Percentiles rank a stretch among this genome's conserved stretches.
Conservation (phyloP, 2,888 invertebrate species). For the Leptura quadrifasciata region DNA sequence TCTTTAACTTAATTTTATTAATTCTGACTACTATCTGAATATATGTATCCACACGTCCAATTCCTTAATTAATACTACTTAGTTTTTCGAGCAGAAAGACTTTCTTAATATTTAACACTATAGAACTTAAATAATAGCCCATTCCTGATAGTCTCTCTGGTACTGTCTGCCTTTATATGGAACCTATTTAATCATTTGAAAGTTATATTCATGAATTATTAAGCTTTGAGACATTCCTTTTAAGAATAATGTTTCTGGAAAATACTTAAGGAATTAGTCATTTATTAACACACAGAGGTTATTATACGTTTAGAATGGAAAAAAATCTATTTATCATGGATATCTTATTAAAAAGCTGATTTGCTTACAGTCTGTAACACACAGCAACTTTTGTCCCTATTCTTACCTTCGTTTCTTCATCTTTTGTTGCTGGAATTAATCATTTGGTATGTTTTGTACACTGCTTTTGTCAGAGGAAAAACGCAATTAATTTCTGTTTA, state of each 20-base stretch:
- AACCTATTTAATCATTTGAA: constrained; percentile 10
- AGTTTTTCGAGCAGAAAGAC: neutral
- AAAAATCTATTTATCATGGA: constrained; percentile 5
- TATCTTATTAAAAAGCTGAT: constrained; percentile 3
- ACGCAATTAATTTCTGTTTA: neutral
- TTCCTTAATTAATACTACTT: neutral
- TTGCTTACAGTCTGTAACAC: constrained; percentile 15
- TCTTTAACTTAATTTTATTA: neutral
- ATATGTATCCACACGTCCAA: neutral
- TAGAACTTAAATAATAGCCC: constrained; percentile 5
- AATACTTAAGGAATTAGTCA: constrained; percentile 49
- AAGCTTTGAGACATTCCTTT: neutral
- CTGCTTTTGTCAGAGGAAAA: constrained; percentile 1
- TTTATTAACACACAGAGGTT: constrained; percentile 39
- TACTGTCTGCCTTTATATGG: neutral
- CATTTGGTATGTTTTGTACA: constrained; percentile 9
- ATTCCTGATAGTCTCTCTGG: neutral
- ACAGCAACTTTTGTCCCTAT: constrained; percentile 44
- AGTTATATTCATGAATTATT: constrained; percentile 3
- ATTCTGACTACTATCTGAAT: neutral
- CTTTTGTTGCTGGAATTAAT: constrained; percentile 45
- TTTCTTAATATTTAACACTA: constrained; percentile 2
- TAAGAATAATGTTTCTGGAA: constrained; percentile 46
- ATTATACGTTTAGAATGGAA: constrained; percentile 37
- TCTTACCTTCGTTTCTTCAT: constrained; percentile 42